A percentile compares a stretch with the other conserved stretches of the same genome.
phyloP scores from a whole-genome alignment of 1,140 invertebrate genomes.

The Thalassaphorura encarpata region DNA sequence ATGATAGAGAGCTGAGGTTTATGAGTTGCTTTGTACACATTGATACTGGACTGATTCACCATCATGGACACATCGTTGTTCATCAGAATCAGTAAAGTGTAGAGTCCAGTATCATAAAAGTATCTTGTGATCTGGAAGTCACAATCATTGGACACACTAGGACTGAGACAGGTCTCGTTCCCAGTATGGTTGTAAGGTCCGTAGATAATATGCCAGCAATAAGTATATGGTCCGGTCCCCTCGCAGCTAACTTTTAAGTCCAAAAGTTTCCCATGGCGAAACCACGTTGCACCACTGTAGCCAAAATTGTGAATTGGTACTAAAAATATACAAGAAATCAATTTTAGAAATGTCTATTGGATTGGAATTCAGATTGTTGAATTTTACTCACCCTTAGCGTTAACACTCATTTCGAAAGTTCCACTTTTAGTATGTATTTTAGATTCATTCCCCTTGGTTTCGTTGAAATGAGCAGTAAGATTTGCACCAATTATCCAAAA shows the following conservation, averaged over 20 bases:
- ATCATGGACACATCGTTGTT: constrained; percentile 58
- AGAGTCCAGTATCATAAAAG: constrained; percentile 51
- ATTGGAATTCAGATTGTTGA: background rate
- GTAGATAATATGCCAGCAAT: constrained; percentile 45
- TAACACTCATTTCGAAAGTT: constrained; percentile 19
- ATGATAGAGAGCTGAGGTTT: constrained; percentile 73
- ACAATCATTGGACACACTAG: constrained; percentile 40
- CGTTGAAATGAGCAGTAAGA: constrained; percentile 18
- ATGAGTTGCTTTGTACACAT: constrained; percentile 47
- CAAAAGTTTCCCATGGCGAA: constrained; percentile 59
- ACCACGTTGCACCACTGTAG: constrained; percentile 45
- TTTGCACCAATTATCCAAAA: constrained; percentile 12
- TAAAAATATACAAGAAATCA: constrained; percentile 4
- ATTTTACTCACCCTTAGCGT: constrained; percentile 18
- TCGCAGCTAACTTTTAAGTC: constrained; percentile 56
- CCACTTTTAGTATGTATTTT: constrained; percentile 9
- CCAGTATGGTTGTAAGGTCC: constrained; percentile 67
- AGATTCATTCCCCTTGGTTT: background rate
- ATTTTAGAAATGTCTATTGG: background rate
- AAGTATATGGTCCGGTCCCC: constrained; percentile 54
- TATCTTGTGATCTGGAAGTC: constrained; percentile 53
- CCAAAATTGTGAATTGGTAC: constrained; percentile 29
- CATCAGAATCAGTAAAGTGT: constrained; percentile 62
- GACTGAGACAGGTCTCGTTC: constrained; percentile 38
- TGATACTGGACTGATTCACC: constrained; percentile 55